Conservation (phyloP, 2,797 vertebrate genomes). For the Anolis apletophallus region DNA sequence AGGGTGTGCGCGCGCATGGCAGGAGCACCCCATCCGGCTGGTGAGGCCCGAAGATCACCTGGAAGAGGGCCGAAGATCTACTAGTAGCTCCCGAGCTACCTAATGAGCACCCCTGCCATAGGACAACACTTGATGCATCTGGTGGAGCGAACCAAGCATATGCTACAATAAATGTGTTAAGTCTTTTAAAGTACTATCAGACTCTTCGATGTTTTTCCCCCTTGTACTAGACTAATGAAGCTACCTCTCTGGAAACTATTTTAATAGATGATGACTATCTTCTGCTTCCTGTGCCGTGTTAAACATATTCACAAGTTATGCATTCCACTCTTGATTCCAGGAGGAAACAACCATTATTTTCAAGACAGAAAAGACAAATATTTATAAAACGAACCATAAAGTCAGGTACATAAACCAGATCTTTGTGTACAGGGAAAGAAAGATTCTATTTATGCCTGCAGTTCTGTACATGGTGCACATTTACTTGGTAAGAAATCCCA, state of each 20-base stretch:
- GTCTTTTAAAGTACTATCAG: not conserved
- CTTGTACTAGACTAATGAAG: not conserved
- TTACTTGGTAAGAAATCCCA: not conserved
- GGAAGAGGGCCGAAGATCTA: too few relatives aligned
- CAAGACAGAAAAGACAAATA: slow-evolving; percentile 21
- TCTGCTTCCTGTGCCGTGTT: not conserved
- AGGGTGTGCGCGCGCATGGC: too few relatives aligned
- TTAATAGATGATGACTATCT: not conserved
- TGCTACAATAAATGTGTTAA: not conserved
- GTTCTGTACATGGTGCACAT: not conserved
- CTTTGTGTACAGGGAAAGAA: not conserved
- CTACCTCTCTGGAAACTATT: not conserved
- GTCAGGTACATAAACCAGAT: slow-evolving; percentile 9
- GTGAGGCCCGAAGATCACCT: too few relatives aligned
- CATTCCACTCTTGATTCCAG: not conserved
- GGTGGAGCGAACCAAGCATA: not conserved
- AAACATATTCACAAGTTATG: slow-evolving; percentile 3
- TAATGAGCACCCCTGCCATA: too few relatives aligned
- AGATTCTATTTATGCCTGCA: not conserved
- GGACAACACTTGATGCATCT: not conserved
- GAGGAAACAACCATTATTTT: slow-evolving; percentile 3
- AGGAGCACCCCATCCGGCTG: too few relatives aligned
- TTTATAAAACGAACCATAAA: slow-evolving; percentile 8
- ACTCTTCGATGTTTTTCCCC: not conserved
- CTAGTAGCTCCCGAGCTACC: too few relatives aligned